A percentile compares a stretch with the other conserved stretches of the same genome.
These are phyloP conservation scores for Rutilus rutilus DNA, from an alignment of 2,113 vertebrate genomes.

Conservation along the genomic window DNA sequence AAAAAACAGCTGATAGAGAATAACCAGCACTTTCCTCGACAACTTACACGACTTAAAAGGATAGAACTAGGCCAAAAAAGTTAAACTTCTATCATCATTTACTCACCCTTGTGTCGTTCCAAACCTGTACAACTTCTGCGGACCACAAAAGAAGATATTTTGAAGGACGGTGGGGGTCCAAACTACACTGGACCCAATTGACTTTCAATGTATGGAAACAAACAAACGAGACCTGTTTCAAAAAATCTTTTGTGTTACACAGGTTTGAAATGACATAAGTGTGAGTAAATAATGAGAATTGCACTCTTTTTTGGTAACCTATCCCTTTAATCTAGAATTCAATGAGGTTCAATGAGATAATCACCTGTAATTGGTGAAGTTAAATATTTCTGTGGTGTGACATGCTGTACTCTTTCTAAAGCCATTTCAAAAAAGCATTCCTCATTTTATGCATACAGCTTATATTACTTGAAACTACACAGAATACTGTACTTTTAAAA, in stretches of 20 bases:
- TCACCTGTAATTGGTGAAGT: background rate
- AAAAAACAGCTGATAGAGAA: conserved; percentile 18
- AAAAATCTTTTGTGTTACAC: background rate
- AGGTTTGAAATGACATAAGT: background rate
- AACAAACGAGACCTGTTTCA: background rate
- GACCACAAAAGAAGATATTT: background rate
- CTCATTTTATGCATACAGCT: background rate
- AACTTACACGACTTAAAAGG: background rate
- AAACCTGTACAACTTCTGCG: background rate
- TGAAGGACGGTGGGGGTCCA: background rate
- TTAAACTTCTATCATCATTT: background rate
- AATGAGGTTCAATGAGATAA: background rate
- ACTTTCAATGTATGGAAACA: conserved; percentile 1
- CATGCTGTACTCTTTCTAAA: background rate
- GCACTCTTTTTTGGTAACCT: background rate
- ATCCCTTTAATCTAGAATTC: background rate
- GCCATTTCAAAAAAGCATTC: background rate
- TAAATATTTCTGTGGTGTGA: background rate
- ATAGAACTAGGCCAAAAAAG: too few species aligned
- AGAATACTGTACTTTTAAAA: background rate
- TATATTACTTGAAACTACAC: background rate
- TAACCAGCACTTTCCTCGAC: background rate
- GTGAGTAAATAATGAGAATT: background rate
- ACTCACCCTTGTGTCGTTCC: background rate
- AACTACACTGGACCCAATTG: background rate